Evolutionary conservation across 2,888 invertebrate genomes (phyloP).

Genomic region (Clitarchus hookeri): DNA sequence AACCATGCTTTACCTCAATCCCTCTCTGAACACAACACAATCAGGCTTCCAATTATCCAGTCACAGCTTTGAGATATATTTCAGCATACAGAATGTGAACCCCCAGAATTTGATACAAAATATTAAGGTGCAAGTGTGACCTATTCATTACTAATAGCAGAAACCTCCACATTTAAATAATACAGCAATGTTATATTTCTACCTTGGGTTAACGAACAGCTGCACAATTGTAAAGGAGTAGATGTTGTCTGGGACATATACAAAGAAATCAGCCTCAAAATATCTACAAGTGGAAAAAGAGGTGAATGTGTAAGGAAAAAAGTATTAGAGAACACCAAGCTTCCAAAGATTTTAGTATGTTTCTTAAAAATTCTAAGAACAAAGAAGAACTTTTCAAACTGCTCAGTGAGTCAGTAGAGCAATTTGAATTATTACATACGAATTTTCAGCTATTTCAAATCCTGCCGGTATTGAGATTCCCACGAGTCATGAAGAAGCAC

Average conservation of each 20-base stretch:
- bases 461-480: not conserved
- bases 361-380: not conserved
- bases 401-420: not conserved
- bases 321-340: not conserved
- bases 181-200: not conserved
- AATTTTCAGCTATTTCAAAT: not conserved
- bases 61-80: not conserved
- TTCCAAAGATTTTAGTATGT: not conserved
- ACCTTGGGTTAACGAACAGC: slow-evolving; percentile 1
- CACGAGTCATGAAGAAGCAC: slow-evolving; percentile 15
- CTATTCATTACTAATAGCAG: not conserved
- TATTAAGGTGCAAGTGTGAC: not conserved
- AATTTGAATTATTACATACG: not conserved
- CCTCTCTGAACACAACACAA: slow-evolving; percentile 4
- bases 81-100: not conserved
- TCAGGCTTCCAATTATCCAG: not conserved
- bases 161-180: not conserved
- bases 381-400: slow-evolving; percentile 7
- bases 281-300: slow-evolving; percentile 11
- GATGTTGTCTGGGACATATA: not conserved
- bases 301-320: not conserved
- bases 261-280: not conserved
- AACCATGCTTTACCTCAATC: not conserved
- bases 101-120: not conserved
- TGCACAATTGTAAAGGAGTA: not conserved